Percentiles rank a stretch among this genome's conserved stretches.
Evolutionary conservation across 2,888 invertebrate species (phyloP).

Genomic region (Drosophila formosana): DNA sequence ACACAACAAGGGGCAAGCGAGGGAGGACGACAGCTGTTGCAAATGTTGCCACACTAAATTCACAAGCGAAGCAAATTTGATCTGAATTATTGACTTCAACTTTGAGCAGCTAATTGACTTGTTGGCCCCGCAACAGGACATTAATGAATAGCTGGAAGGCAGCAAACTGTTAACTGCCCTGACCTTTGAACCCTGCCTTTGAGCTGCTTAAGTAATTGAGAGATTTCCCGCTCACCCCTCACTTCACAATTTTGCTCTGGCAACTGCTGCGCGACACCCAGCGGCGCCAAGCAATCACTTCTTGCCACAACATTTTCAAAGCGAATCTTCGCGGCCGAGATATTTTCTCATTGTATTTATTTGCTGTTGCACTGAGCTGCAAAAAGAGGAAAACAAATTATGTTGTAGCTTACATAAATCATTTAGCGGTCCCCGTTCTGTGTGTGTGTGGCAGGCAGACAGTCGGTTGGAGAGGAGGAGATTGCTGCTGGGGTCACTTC

Average conservation of each 20-base stretch:
- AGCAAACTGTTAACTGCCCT: slow-evolving; percentile 48
- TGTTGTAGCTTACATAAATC: slow-evolving; percentile 70
- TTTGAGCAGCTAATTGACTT: slow-evolving; percentile 50
- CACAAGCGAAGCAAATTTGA: slow-evolving; percentile 27
- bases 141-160: slow-evolving; percentile 50
- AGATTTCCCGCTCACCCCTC: slow-evolving; percentile 1
- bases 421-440: slow-evolving; percentile 36
- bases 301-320: slow-evolving; percentile 10
- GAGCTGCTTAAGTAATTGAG: slow-evolving; percentile 34
- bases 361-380: slow-evolving; percentile 2
- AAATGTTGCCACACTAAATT: slow-evolving; percentile 27
- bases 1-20: not conserved
- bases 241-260: not conserved
- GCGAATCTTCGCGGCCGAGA: not conserved
- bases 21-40: slow-evolving; percentile 43
- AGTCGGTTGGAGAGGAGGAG: no score
- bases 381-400: slow-evolving; percentile 55
- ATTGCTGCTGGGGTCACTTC: slow-evolving; percentile 67
- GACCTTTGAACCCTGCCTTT: slow-evolving; percentile 49
- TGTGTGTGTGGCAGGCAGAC: slow-evolving; percentile 14
- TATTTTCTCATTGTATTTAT: slow-evolving; percentile 1
- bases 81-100: slow-evolving; percentile 52
- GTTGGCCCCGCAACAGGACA: slow-evolving; percentile 37
- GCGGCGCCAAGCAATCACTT: slow-evolving; percentile 50
- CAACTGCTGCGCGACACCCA: slow-evolving; percentile 44